A percentile compares a stretch with the other conserved stretches of the same genome.
Conservation (phyloP, 2,113 vertebrate genomes). For the Lepisosteus osseus region DNA sequence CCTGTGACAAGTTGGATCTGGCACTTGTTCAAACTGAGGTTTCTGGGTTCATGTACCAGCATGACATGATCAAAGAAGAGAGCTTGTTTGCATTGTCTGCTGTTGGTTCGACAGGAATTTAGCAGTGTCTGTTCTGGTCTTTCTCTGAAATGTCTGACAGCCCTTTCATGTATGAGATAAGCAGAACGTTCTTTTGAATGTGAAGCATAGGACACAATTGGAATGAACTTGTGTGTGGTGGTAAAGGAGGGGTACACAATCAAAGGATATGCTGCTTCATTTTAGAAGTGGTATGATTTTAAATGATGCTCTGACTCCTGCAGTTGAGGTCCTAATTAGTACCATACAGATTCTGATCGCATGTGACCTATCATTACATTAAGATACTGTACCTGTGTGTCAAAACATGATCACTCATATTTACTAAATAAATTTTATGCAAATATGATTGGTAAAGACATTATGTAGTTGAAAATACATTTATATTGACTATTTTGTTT, state of each 20-base stretch:
- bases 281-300: not conserved
- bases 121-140: not conserved
- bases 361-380: no score
- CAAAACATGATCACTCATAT: not conserved
- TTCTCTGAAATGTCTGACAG: not conserved
- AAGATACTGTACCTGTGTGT: not conserved
- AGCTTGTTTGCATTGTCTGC: not conserved
- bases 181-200: not conserved
- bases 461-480: not conserved
- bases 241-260: not conserved
- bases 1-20: no score
- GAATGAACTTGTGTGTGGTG: not conserved
- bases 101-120: not conserved
- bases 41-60: no score
- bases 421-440: not conserved
- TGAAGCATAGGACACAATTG: not conserved
- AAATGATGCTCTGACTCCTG: not conserved
- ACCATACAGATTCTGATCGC: not conserved
- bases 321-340: not conserved
- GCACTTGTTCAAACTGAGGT: no score
- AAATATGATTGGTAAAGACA: not conserved
- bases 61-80: no score
- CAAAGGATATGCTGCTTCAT: not conserved
- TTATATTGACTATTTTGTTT: not conserved
- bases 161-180: not conserved